Conservation (phyloP, 2,113 vertebrate species). For the Nipponia nippon region DNA sequence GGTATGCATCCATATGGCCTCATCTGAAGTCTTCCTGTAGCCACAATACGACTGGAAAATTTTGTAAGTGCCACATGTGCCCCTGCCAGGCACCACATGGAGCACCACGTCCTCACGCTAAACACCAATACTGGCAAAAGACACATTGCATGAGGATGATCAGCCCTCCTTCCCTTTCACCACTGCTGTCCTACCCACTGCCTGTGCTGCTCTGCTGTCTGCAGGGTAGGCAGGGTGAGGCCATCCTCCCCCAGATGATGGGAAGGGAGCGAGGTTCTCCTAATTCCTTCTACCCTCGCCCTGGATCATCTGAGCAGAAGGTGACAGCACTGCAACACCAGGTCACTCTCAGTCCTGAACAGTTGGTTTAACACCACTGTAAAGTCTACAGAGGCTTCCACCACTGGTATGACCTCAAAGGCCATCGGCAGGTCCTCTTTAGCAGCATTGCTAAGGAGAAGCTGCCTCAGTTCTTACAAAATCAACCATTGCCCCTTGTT, state of each 20-base stretch:
- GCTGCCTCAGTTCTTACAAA: background rate
- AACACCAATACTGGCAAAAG: background rate
- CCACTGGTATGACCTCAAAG: background rate
- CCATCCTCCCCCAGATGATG: fast-evolving
- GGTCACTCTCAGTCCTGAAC: background rate
- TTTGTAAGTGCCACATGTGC: fast-evolving
- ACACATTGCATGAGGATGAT: background rate
- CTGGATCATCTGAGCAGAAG: fast-evolving
- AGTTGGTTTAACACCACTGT: background rate
- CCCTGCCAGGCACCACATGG: fast-evolving
- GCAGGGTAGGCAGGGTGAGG: background rate
- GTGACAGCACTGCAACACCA: background rate
- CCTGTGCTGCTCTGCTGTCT: background rate
- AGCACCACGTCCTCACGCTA: background rate
- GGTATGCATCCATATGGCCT: background rate
- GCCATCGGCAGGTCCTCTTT: background rate
- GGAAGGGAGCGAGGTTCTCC: background rate
- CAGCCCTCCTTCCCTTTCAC: background rate
- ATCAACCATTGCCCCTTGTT: background rate
- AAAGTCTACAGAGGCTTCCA: background rate
- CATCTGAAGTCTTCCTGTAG: background rate
- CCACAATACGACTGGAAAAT: background rate
- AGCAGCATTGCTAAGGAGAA: background rate
- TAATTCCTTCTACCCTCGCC: background rate
- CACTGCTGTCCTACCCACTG: background rate